Evolutionary conservation across 2,797 vertebrate species (phyloP), one percentile per base, ranked within the genome.

Genomic region (Hipposideros larvatus): DNA sequence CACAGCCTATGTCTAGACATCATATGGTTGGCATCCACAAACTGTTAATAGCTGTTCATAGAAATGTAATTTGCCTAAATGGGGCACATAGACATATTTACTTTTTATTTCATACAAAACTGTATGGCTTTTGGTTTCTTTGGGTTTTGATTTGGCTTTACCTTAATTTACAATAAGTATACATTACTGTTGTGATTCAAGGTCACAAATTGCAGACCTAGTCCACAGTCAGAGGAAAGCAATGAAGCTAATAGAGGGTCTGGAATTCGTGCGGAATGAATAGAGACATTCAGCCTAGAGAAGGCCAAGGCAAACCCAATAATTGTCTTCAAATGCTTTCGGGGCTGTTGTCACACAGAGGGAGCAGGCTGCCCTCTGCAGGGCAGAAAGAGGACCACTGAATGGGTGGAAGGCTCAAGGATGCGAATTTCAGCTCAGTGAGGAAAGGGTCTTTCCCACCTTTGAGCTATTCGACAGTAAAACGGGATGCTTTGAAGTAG

Each of bases 351-450:
- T 41, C 57, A 31, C 0, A 4, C 13, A 75, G 70, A 41, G 71
- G 88, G 77, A 73, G 28, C 21, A 86, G 94, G 61, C 82, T 96
- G 95, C 92, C 87, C 82, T 90, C 85, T 94, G 3, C 88, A 85
- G 93, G 82, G 48, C 70, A 86, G 21, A 71, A 73, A 6, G 59
- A 71, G 57, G 71, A 75, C 41, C 28, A n/a, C 59, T 1, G 46
- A 77, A 37, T 16, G 11, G 9, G 13, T 0, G 9, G 46, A 83
- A 57, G 19, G 46, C 43, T 86, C 51, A 63, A 7, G 37, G 57
- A 78, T 1, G 0, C 8, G 7, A 7, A 68, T n/a, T 31, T 48
- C 66, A 84, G 48, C 28, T n/a, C n/a, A 43, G 63, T 5, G 24
- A 90, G 22, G 22, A 73, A 43, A 66, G 14, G 0, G 34, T 90